Evolutionary conservation across 2,888 invertebrate species (phyloP).

Genomic region (Agrilus mali): DNA sequence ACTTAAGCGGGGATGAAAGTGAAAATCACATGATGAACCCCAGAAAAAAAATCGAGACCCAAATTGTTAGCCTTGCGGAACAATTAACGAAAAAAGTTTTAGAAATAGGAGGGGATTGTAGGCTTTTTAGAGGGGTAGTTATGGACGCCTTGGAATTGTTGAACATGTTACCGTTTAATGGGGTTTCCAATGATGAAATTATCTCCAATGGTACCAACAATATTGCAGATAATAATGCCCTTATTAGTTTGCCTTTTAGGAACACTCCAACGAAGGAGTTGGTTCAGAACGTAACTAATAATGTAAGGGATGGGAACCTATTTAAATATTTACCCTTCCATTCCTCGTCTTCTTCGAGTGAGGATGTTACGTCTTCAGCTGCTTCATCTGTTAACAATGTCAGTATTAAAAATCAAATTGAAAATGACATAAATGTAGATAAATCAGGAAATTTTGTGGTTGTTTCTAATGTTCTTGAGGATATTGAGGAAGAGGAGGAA

Average conservation of each 20-base stretch:
- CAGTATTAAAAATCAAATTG: no score
- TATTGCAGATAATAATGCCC: conserved; percentile 9
- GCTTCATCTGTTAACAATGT: no score
- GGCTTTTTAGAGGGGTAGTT: conserved; percentile 8
- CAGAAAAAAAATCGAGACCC: neutral
- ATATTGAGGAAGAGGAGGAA: conserved; percentile 1
- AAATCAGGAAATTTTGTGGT: no score
- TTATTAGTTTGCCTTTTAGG: no score
- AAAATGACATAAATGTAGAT: no score
- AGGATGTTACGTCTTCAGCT: no score
- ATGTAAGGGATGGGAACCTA: no score
- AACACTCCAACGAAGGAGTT: no score
- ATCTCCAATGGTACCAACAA: neutral
- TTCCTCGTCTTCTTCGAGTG: no score
- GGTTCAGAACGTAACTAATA: no score
- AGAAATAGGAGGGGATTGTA: conserved; percentile 8
- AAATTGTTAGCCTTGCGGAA: conserved; percentile 8
- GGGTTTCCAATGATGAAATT: conserved; percentile 2
- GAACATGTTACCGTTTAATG: conserved; percentile 6
- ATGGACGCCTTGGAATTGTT: conserved; percentile 9
- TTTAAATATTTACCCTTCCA: no score
- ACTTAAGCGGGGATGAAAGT: neutral
- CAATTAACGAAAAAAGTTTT: conserved; percentile 9
- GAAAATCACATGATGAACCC: neutral
- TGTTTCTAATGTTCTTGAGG: neutral